Conservation (phyloP, 2,797 vertebrate species). For the Thamnophis elegans region DNA sequence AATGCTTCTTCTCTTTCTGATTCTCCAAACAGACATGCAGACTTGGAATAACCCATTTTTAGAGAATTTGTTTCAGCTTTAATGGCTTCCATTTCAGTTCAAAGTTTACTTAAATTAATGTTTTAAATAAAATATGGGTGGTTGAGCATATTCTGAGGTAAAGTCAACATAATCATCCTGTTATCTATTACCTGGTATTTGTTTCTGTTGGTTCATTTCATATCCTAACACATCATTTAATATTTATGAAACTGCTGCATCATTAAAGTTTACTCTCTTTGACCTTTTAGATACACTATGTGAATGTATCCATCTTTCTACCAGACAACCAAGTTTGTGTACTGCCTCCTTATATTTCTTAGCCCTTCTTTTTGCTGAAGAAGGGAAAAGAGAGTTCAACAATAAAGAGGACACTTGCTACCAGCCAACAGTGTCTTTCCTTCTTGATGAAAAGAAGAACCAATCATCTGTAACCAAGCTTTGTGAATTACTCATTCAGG, state of each 20-base stretch:
- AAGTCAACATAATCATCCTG: neutral
- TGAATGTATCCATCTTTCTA: constrained; percentile 73
- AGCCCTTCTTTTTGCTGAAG: constrained; percentile 80
- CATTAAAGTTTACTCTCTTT: constrained; percentile 12
- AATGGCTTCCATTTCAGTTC: neutral
- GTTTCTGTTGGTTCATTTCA: neutral
- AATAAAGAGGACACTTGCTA: constrained; percentile 29
- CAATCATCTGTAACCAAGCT: constrained; percentile 73
- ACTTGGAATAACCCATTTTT: neutral
- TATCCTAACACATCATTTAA: neutral
- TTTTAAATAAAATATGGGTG: neutral
- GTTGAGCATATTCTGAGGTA: neutral
- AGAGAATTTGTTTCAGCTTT: neutral
- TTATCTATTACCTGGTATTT: neutral
- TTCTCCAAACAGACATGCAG: neutral
- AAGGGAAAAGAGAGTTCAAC: constrained; percentile 70
- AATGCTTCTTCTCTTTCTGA: neutral
- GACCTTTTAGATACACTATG: constrained; percentile 77
- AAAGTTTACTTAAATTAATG: neutral
- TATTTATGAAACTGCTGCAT: constrained; percentile 27
- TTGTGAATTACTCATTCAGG: constrained; percentile 86
- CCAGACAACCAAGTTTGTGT: constrained; percentile 68
- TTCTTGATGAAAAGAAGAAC: constrained; percentile 71
- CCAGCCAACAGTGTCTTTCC: constrained; percentile 62
- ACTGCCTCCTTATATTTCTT: constrained; percentile 82